Conservation (phyloP, 2,797 vertebrate species). For the Miichthys miiuy region DNA sequence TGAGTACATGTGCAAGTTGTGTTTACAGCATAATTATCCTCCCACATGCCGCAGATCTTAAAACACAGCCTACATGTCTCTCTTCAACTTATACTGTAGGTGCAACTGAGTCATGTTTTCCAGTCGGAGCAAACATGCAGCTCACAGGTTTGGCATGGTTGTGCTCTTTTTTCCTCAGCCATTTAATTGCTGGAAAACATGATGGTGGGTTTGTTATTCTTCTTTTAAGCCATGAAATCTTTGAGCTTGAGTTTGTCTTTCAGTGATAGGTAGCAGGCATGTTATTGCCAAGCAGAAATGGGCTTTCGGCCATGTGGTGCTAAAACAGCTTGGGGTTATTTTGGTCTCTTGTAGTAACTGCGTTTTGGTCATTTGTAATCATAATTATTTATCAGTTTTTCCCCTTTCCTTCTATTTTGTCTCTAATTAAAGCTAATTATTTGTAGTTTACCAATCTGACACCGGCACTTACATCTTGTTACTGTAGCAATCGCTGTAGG, state of each 20-base stretch:
- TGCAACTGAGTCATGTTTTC: conserved; percentile 74
- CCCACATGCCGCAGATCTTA: background rate
- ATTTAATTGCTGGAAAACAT: conserved; percentile 74
- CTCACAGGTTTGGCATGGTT: conserved; percentile 55
- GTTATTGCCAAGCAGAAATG: conserved; percentile 40
- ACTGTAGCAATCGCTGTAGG: background rate
- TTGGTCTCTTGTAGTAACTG: conserved; percentile 24
- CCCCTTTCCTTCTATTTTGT: conserved; percentile 16
- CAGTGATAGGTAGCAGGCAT: conserved; percentile 40
- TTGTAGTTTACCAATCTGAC: background rate
- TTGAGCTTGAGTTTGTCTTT: conserved; percentile 32
- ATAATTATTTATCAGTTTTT: conserved; percentile 29
- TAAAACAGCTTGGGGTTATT: conserved; percentile 32
- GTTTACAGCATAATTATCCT: conserved; percentile 14
- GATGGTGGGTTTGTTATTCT: conserved; percentile 63
- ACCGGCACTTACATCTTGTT: background rate
- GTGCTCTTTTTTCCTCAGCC: conserved; percentile 48
- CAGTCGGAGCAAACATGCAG: conserved; percentile 59
- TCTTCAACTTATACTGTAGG: conserved; percentile 38
- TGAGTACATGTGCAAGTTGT: background rate
- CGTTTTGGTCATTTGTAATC: conserved; percentile 33
- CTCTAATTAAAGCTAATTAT: conserved; percentile 6
- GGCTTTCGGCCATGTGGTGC: background rate
- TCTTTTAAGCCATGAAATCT: conserved; percentile 53
- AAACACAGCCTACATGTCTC: conserved; percentile 4